These are phyloP conservation scores for Dendrolimus kikuchii DNA, from an alignment of 1,140 invertebrate genomes.

Conservation along the genomic window DNA sequence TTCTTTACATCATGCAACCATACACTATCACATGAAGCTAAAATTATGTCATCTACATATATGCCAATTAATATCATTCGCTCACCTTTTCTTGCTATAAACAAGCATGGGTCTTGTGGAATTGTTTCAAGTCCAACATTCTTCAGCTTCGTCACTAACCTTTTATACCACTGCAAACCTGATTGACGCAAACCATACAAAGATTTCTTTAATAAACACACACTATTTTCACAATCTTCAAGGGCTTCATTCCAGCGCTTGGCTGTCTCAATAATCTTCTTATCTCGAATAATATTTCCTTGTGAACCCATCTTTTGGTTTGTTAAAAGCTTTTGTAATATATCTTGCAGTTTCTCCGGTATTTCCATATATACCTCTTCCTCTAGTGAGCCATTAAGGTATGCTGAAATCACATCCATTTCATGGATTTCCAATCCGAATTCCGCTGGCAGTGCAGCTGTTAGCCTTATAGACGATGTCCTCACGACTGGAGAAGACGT, in stretches of 20 bases:
- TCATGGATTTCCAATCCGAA: constrained; percentile 19
- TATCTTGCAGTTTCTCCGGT: constrained; percentile 12
- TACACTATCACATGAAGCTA: constrained; percentile 13
- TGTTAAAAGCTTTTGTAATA: constrained; percentile 13
- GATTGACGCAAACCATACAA: constrained; percentile 23
- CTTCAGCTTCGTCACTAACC: constrained; percentile 11
- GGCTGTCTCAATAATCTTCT: constrained; percentile 9
- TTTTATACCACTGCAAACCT: constrained; percentile 10
- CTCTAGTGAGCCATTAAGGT: constrained; percentile 21
- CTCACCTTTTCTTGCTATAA: constrained; percentile 10
- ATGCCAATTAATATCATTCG: constrained; percentile 21
- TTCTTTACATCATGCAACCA: constrained; percentile 12
- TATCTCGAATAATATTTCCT: constrained; percentile 8
- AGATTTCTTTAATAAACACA: constrained; percentile 18
- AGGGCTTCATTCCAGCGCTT: constrained; percentile 10
- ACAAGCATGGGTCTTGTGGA: constrained; percentile 17
- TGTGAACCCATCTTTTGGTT: constrained; percentile 15
- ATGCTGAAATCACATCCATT: constrained; percentile 23
- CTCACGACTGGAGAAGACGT: constrained; percentile 18
- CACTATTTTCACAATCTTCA: constrained; percentile 18
- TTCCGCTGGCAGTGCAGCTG: constrained; percentile 19
- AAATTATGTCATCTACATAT: constrained; percentile 25
- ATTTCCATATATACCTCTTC: constrained; percentile 22
- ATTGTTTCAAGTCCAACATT: constrained; percentile 15
- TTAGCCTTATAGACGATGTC: constrained; percentile 20